These are phyloP conservation scores for Harpagifer antarcticus DNA, from an alignment of 2,797 vertebrate species.

Conservation along the genomic window DNA sequence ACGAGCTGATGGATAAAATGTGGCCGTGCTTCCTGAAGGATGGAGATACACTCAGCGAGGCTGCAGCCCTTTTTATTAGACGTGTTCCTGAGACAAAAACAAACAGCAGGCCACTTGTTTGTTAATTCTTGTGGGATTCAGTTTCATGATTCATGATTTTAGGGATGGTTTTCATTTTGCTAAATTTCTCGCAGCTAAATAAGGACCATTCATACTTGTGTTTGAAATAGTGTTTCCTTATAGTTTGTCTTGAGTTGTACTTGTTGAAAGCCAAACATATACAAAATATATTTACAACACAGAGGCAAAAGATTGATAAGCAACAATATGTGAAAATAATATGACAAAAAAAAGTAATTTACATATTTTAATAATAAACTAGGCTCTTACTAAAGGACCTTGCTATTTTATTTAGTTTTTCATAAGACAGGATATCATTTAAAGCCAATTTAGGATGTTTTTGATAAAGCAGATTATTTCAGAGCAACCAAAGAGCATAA, in stretches of 20 bases:
- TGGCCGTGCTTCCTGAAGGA: constrained; percentile 81
- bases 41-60: constrained; percentile 73
- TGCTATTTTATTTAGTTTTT: too few relatives aligned
- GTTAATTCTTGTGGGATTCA: constrained; percentile 27
- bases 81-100: constrained; percentile 69
- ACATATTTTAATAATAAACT: neutral
- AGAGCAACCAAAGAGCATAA: neutral
- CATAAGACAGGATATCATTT: neutral
- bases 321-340: neutral
- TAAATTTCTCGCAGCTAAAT: constrained; percentile 19
- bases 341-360: neutral
- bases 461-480: neutral
- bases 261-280: neutral
- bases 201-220: neutral
- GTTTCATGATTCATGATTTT: constrained; percentile 32
- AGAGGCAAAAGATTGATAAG: neutral
- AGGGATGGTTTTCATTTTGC: constrained; percentile 21
- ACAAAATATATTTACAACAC: neutral
- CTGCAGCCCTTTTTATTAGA: constrained; percentile 81
- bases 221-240: neutral
- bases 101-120: constrained; percentile 61
- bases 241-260: neutral
- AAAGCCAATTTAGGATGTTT: neutral
- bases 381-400: too few relatives aligned
- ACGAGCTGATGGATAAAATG: constrained; percentile 84